Percentiles rank a stretch among this genome's conserved stretches.
Conservation (phyloP, 2,888 invertebrate species). For the Dynastes maya region DNA sequence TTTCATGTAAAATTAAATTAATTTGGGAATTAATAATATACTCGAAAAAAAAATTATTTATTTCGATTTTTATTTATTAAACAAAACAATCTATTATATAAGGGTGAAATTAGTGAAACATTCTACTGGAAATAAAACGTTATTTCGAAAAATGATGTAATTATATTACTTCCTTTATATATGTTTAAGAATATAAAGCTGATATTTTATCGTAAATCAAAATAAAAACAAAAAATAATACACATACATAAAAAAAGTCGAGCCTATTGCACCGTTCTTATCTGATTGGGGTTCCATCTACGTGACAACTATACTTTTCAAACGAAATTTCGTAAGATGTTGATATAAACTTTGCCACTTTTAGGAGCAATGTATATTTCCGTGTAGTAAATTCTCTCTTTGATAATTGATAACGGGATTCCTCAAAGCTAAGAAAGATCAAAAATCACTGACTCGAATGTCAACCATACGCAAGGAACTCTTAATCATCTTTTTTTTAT, state of each 20-base stretch:
- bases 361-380: constrained; percentile 32
- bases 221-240: constrained; percentile 13
- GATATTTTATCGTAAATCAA: constrained; percentile 20
- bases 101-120: too few relatives aligned
- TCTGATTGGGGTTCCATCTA: constrained; percentile 16
- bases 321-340: constrained; percentile 31
- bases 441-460: constrained; percentile 11
- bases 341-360: constrained; percentile 40
- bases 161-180: neutral
- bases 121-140: neutral
- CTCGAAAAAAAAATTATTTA: too few relatives aligned
- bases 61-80: too few relatives aligned
- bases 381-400: constrained; percentile 22
- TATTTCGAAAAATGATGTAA: too few relatives aligned
- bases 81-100: too few relatives aligned
- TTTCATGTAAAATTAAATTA: constrained; percentile 15
- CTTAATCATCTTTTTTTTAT: constrained; percentile 2
- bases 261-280: neutral
- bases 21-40: constrained; percentile 11
- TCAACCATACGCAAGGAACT: constrained; percentile 4
- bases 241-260: neutral
- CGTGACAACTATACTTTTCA: constrained; percentile 26
- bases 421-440: constrained; percentile 33
- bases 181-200: neutral
- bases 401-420: constrained; percentile 33